These are phyloP conservation scores for Busseola fusca DNA, from an alignment of 2,888 invertebrate species.

Conservation along the genomic window DNA sequence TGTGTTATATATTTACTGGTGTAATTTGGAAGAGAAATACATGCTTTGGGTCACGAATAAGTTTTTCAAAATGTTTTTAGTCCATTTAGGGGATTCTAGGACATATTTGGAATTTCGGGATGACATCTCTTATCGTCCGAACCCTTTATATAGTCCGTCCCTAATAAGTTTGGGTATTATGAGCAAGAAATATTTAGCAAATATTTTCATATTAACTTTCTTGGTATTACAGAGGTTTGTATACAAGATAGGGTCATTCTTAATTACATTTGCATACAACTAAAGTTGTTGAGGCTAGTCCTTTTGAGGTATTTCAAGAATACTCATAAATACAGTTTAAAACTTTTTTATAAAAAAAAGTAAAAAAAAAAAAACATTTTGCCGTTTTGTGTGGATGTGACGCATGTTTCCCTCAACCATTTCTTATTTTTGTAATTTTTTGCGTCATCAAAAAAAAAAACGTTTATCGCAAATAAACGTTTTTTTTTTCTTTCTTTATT, in stretches of 20 bases:
- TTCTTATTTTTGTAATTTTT: no score
- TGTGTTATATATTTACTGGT: slow-evolving; percentile 29
- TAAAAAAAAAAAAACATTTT: no score
- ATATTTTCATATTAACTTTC: slow-evolving; percentile 42
- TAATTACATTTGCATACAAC: slow-evolving; percentile 41
- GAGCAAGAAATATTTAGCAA: slow-evolving; percentile 36
- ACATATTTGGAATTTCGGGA: slow-evolving; percentile 35
- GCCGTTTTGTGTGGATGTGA: no score
- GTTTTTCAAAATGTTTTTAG: slow-evolving; percentile 34
- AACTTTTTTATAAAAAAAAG: no score
- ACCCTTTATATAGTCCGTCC: slow-evolving; percentile 49
- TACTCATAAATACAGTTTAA: no score
- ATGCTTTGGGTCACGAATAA: slow-evolving; percentile 19
- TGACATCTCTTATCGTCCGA: slow-evolving; percentile 36
- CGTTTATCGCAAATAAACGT: no score
- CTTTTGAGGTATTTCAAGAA: not conserved
- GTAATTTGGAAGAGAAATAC: slow-evolving; percentile 40
- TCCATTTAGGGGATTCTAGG: slow-evolving; percentile 29
- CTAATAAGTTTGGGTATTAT: slow-evolving; percentile 30
- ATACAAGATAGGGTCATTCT: slow-evolving; percentile 16
- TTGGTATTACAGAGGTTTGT: slow-evolving; percentile 9
- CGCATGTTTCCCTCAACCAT: no score
- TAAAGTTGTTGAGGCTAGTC: slow-evolving; percentile 9
- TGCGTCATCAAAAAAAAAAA: no score
- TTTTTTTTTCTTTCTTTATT: no score